Evolutionary conservation across 2,888 invertebrate species (phyloP).

Genomic region (Cacoxenus indagator): DNA sequence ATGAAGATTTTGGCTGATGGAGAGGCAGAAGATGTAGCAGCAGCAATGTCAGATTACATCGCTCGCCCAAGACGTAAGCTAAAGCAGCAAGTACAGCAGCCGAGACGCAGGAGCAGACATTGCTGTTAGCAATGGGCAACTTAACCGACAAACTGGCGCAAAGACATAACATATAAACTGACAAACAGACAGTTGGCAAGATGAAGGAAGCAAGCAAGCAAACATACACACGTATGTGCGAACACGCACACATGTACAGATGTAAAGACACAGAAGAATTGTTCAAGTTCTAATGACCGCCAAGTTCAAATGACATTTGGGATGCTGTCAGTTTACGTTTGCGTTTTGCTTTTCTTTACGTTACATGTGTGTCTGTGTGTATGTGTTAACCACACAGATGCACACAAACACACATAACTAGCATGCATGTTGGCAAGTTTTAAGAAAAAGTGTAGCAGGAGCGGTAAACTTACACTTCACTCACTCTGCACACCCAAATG

Average conservation of each 20-base stretch:
- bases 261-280: constrained; percentile 4
- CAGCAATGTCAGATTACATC: neutral
- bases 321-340: constrained; percentile 52
- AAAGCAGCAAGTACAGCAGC: neutral
- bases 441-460: constrained; percentile 10
- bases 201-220: neutral
- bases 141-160: constrained; percentile 42
- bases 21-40: neutral
- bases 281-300: constrained; percentile 59
- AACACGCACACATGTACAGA: neutral
- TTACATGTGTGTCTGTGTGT: constrained; percentile 20
- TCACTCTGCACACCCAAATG: neutral
- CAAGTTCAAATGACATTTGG: constrained; percentile 66
- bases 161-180: neutral
- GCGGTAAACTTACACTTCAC: constrained; percentile 59
- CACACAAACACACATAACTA: constrained; percentile 13
- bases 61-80: constrained; percentile 36
- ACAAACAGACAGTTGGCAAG: neutral
- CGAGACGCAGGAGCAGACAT: neutral
- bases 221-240: neutral
- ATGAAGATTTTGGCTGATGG: neutral
- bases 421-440: constrained; percentile 28
- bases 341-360: constrained; percentile 45
- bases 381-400: constrained; percentile 23
- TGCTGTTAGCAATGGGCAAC: constrained; percentile 8